Evolutionary conservation across 2,797 vertebrate genomes (phyloP).

Genomic region (Lindbergichthys nudifrons): DNA sequence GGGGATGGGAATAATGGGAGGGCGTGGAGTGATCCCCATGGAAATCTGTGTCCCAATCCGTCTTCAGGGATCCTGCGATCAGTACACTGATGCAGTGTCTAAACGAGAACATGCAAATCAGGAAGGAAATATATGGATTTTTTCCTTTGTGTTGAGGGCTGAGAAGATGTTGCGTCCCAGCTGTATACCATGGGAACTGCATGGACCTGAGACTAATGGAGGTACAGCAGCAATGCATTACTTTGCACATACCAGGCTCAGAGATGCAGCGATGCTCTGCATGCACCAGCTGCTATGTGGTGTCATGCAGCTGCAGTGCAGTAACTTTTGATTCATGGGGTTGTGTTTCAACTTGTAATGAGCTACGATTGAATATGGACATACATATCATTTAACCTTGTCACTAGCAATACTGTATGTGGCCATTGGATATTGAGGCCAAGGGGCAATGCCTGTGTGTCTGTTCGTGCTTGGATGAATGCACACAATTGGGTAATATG

Average conservation of each 20-base stretch:
- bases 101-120: conserved; percentile 21
- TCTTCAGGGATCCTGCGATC: conserved; percentile 47
- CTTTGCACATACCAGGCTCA: conserved; percentile 33
- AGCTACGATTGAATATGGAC: conserved; percentile 54
- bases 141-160: conserved; percentile 38
- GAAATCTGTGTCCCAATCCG: conserved; percentile 63
- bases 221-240: conserved; percentile 56
- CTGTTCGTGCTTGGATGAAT: conserved; percentile 18
- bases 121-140: conserved; percentile 52
- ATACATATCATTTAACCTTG: conserved; percentile 67
- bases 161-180: conserved; percentile 64
- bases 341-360: conserved; percentile 59
- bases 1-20: conserved; percentile 47
- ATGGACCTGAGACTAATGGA: conserved; percentile 43
- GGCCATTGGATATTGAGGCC: conserved; percentile 55
- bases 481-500: conserved; percentile 33
- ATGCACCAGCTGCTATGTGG: conserved; percentile 38
- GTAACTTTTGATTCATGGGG: conserved; percentile 63
- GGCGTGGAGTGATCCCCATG: conserved; percentile 46
- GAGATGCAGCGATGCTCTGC: conserved; percentile 32
- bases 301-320: conserved; percentile 53
- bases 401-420: conserved; percentile 65
- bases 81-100: conserved; percentile 28
- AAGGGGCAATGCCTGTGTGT: conserved; percentile 20
- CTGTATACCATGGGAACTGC: conserved; percentile 73